Base-by-base conservation (phyloP, 2,888 invertebrate species). In the Pseudanteris insignis region DNA sequence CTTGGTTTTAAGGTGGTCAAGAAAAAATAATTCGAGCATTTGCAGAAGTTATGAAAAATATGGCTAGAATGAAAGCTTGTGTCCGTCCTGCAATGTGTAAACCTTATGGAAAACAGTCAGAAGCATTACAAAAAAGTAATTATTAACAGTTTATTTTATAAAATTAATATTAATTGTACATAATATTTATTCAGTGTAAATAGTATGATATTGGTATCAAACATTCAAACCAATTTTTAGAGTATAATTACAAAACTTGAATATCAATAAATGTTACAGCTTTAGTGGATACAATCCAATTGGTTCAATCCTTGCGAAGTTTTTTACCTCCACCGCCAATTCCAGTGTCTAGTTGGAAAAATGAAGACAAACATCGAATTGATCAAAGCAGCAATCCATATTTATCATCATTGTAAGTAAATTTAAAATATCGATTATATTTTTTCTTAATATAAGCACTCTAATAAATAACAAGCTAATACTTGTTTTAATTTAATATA, bases 71-170 rank as follows among this genome's bases (percentile, higher is more conserved):
- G 91, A 91, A 92, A 78, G 89, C 91, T 37, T 92, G 91, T 75
- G 91, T 92, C 69, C 85, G 92, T 51, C 92, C 92, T 61, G 89
- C 92, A 57, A 92, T 92, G 92, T 92, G 92, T 79, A 92, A 92
- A 81, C 92, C 92, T 12, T 92, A 92, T 79, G 92, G 92, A 66
- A 92, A 92, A 79, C 92, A 92, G 81, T 91, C 91, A 64, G 92
- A 92, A 82, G 90, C 91, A 74, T 83, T 92, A 70, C 92, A 92
- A 81, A 92, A 92, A 84, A 92, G 92, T 92, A 82, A 25, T 32
- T 21, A 21, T 28, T 40, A 6, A 47, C n/a, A n/a, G n/a, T n/a
- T n/a, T n/a, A 21, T 12, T 12, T 7, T 34, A 9, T 15, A 7
- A 10, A 18, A 4, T 9, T 9, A 38, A 15, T 18, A 29, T 30